phyloP scores from a whole-genome alignment of 2,888 invertebrate species.

The Epistrophe grossulariae region DNA sequence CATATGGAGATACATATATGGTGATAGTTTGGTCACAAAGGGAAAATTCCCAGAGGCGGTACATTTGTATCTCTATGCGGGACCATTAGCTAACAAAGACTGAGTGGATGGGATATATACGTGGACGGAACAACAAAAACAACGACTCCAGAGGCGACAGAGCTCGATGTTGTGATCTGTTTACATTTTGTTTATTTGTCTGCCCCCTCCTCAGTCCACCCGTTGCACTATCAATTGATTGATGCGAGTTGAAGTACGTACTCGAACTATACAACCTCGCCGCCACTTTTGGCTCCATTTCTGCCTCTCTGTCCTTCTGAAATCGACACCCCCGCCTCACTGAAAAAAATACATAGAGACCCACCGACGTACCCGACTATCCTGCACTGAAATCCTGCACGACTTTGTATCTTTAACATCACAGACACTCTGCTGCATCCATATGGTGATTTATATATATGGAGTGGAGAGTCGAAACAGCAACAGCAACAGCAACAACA shows the following conservation, averaged over 20 bases:
- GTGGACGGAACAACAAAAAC: conserved; percentile 22
- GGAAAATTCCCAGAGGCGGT: conserved; percentile 53
- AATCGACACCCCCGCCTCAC: not conserved
- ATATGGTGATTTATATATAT: conserved; percentile 56
- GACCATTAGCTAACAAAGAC: conserved; percentile 50
- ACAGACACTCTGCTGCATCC: conserved; percentile 45
- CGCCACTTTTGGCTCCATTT: conserved; percentile 7
- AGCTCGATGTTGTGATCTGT: conserved; percentile 69
- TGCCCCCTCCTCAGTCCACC: conserved; percentile 1
- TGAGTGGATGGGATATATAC: not conserved
- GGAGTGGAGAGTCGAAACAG: not conserved
- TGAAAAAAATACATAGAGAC: not conserved
- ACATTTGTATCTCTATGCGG: conserved; percentile 56
- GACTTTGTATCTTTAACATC: conserved; percentile 40
- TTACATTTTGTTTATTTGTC: conserved; percentile 72
- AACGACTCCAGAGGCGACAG: conserved; percentile 31
- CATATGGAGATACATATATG: not conserved
- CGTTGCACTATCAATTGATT: conserved; percentile 63
- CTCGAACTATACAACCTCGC: conserved; percentile 32
- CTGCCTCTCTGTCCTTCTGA: not conserved
- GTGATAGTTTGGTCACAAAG: conserved; percentile 45
- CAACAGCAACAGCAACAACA: too few species aligned
- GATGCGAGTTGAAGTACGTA: conserved; percentile 68
- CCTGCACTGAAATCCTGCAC: conserved; percentile 21
- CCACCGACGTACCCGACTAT: not conserved